These are phyloP conservation scores for Heliconius charithonia DNA, from an alignment of 2,888 invertebrate genomes.

Conservation along the genomic window DNA sequence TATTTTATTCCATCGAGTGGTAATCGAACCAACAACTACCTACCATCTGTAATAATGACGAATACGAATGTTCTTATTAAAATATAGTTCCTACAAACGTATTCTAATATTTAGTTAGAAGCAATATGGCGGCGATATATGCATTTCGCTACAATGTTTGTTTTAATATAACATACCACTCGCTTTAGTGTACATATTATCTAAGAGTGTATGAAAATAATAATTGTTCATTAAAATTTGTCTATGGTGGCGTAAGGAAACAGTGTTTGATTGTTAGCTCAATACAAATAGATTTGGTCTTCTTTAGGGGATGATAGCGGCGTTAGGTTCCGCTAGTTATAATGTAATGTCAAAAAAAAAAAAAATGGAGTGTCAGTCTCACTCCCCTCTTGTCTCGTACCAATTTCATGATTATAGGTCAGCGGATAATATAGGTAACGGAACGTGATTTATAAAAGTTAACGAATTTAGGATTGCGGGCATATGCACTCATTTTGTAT, in stretches of 20 bases:
- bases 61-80: not conserved
- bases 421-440: too few relatives aligned
- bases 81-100: not conserved
- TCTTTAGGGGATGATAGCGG: not conserved
- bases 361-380: too few relatives aligned
- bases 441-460: too few relatives aligned
- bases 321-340: not conserved
- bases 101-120: conserved; percentile 14
- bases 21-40: too few relatives aligned
- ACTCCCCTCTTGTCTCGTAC: too few relatives aligned
- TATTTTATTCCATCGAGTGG: too few relatives aligned
- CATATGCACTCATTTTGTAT: too few relatives aligned
- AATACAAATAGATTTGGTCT: too few relatives aligned
- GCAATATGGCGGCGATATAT: conserved; percentile 9
- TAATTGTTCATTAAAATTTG: not conserved
- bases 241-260: not conserved
- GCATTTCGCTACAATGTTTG: conserved; percentile 2
- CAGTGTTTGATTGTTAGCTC: not conserved
- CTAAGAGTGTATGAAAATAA: not conserved
- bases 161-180: not conserved
- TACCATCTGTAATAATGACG: not conserved
- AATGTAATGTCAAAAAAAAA: too few relatives aligned
- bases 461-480: too few relatives aligned
- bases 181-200: not conserved
- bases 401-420: too few relatives aligned